A percentile compares a stretch with the other conserved stretches of the same genome.
phyloP scores from a whole-genome alignment of 2,113 vertebrate genomes.

The Suricata suricatta region DNA sequence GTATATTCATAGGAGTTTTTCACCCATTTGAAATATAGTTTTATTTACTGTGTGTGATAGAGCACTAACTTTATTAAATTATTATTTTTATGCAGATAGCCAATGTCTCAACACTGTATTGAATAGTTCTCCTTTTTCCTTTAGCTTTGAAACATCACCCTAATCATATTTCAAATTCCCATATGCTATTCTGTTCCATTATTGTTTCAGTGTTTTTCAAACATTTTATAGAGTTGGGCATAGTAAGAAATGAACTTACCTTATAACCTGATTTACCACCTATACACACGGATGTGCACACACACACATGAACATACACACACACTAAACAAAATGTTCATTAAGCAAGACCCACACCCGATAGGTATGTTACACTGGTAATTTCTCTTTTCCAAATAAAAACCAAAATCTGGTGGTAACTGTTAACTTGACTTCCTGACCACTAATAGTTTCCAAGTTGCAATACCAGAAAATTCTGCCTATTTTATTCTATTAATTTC shows the following conservation, averaged over 20 bases:
- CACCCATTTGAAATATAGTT: background rate
- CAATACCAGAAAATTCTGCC: background rate
- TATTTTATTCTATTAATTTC: constrained; percentile 20
- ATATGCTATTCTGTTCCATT: background rate
- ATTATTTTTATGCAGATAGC: background rate
- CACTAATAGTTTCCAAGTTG: background rate
- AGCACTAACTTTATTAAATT: background rate
- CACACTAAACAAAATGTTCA: background rate
- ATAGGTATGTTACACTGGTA: background rate
- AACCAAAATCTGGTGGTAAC: background rate
- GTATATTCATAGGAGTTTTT: background rate
- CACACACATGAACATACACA: background rate
- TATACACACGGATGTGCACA: background rate
- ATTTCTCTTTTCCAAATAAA: background rate
- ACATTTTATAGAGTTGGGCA: background rate
- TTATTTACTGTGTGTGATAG: background rate
- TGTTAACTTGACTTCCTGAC: background rate
- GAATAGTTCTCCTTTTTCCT: background rate
- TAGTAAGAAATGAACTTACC: background rate
- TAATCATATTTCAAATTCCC: background rate
- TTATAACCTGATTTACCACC: background rate
- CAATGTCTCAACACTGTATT: background rate
- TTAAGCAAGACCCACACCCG: background rate
- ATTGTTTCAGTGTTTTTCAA: background rate
- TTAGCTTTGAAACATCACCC: background rate